Evolutionary conservation across 2,888 invertebrate species (phyloP).

Genomic region (Micoletzkya japonica): DNA sequence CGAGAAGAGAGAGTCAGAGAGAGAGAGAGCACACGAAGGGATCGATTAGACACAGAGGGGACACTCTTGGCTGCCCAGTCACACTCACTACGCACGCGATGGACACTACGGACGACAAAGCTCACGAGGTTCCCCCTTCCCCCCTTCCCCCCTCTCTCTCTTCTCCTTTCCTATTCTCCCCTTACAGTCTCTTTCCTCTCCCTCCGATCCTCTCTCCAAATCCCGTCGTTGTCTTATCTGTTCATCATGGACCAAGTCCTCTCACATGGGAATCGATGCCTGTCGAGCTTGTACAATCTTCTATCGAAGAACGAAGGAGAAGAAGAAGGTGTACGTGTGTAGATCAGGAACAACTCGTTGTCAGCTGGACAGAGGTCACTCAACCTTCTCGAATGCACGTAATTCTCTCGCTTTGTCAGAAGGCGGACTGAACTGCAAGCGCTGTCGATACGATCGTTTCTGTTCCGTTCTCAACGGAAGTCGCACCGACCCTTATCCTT

Average conservation of each 20-base stretch:
- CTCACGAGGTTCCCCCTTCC: neutral
- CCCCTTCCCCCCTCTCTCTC: neutral
- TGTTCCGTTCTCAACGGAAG: neutral
- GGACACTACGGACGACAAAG: neutral
- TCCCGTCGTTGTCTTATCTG: slow-evolving; percentile 19
- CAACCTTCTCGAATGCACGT: neutral
- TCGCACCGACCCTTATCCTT: neutral
- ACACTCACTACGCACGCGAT: neutral
- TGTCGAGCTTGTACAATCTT: slow-evolving; percentile 20
- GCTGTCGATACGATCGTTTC: slow-evolving; percentile 7
- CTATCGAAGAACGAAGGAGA: slow-evolving; percentile 20
- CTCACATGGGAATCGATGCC: slow-evolving; percentile 21
- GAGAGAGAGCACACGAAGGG: neutral
- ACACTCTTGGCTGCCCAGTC: neutral
- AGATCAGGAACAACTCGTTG: slow-evolving; percentile 15
- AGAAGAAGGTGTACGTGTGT: slow-evolving; percentile 3
- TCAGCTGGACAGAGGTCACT: neutral
- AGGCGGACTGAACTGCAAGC: slow-evolving; percentile 3
- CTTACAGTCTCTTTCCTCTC: neutral
- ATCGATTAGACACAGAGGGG: neutral
- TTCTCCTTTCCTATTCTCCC: neutral
- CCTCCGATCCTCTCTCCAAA: neutral
- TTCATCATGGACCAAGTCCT: slow-evolving; percentile 2
- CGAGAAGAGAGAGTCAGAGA: neutral
- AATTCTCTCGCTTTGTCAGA: neutral